Evolutionary conservation across 53 echinoderm and acorn worm species (phyloP), one percentile per base, ranked within the genome.

Genomic region (Paracentrotus lividus): DNA sequence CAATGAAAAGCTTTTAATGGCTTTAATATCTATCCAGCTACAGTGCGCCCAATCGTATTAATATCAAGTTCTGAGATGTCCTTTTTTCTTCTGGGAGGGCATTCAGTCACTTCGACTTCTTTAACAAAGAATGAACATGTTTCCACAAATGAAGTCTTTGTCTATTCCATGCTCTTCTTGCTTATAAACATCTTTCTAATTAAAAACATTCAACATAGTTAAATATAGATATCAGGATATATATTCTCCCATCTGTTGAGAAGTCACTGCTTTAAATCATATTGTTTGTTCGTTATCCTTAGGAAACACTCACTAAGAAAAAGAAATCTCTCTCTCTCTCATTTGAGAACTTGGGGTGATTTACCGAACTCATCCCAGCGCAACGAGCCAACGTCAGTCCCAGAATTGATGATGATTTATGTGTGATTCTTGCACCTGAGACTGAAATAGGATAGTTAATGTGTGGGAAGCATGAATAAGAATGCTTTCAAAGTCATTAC

Each of bases 361-460:
- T 45, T 81, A 27, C 81, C n/a, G 47, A 24, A 27, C 18, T 47
- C 49, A 47, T 47, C 81, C 81, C 47, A 47, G 45, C 76, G 49
- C 45, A 81, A 81, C 44, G 47, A 47, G 47, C 38, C 23, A 76
- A 42, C 40, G 42, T 76, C 76, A 26, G 81, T 26, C n/a, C 18
- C 47, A 8, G 33, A 81, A 81, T 81, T 81, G 81, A 81, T 81
- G 81, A 81, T 81, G 81, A 81, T 81, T 81, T 81, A 81, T 81
- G 81, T 81, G 81, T 81, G 81, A 81, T 81, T 81, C 81, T 47
- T 26, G 26, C 81, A 81, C 81, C 81, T 81, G 81, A 81, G 81
- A 81, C 81, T 81, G 81, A 81, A 45, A 81, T 81, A 47, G 81
- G 81, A 81, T 81, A 81, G 81, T 81, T 26, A 44, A 81, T 81